A percentile compares a stretch with the other conserved stretches of the same genome.
phyloP scores from a whole-genome alignment of 2,797 vertebrate species.

The Hozukius guyotensis region DNA sequence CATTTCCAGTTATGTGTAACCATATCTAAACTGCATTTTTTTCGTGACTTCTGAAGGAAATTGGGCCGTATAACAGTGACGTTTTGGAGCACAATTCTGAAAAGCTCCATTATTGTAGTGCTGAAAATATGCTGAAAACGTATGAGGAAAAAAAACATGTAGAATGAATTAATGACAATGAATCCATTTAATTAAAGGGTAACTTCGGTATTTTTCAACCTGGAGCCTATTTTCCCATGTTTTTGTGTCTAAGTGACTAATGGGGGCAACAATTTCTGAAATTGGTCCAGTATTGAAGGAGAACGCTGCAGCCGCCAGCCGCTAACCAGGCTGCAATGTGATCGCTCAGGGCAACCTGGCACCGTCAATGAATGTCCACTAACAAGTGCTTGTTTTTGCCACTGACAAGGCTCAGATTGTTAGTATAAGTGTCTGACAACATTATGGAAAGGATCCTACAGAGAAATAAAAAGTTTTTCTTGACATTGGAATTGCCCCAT shows the following conservation, averaged over 20 bases:
- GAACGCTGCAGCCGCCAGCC: too few relatives aligned
- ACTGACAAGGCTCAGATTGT: neutral
- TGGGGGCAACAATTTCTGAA: too few relatives aligned
- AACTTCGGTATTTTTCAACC: too few relatives aligned
- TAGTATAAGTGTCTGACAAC: neutral
- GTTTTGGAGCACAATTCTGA: neutral
- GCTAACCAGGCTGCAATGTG: too few relatives aligned
- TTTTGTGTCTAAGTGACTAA: too few relatives aligned
- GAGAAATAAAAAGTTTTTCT: neutral
- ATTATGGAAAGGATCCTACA: neutral
- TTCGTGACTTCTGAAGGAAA: neutral
- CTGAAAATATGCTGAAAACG: neutral
- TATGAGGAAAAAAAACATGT: neutral
- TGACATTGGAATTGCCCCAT: too few relatives aligned
- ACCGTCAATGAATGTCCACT: too few relatives aligned
- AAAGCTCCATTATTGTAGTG: neutral
- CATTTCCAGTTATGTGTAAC: neutral
- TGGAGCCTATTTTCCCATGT: too few relatives aligned
- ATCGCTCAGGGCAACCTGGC: too few relatives aligned
- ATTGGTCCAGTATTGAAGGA: too few relatives aligned
- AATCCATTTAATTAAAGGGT: neutral
- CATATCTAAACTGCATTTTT: neutral
- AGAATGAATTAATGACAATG: neutral
- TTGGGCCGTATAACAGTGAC: neutral
- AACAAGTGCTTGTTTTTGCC: neutral